A percentile compares a stretch with the other conserved stretches of the same genome.
Conservation (phyloP, 2,797 vertebrate species). For the Huso huso region DNA sequence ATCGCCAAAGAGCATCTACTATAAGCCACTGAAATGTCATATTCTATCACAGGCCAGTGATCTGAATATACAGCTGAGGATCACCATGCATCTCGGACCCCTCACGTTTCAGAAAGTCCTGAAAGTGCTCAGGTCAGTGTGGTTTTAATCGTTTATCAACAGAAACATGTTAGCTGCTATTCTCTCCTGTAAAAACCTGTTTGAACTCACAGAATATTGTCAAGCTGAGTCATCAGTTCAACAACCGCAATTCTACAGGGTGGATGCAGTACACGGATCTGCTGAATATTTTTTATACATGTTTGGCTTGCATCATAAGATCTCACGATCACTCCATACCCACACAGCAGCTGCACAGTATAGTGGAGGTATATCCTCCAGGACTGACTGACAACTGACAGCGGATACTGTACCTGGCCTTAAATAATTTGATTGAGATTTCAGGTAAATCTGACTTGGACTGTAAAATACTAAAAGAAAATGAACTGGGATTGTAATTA, state of each 20-base stretch:
- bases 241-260: too few species aligned
- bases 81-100: not conserved
- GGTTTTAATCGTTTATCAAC: too few species aligned
- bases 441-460: not conserved
- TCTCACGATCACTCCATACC: slow-evolving; percentile 27
- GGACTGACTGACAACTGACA: not conserved
- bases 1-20: not conserved
- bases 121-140: not conserved
- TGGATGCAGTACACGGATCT: slow-evolving; percentile 40
- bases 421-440: not conserved
- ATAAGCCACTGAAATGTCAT: not conserved
- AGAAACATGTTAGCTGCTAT: too few species aligned
- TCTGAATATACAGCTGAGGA: not conserved
- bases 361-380: slow-evolving; percentile 15
- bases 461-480: not conserved
- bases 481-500: not conserved
- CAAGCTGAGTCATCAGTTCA: too few species aligned
- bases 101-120: not conserved
- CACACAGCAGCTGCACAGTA: slow-evolving; percentile 33
- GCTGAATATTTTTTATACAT: slow-evolving; percentile 25
- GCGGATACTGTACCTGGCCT: not conserved
- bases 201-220: too few species aligned
- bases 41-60: not conserved
- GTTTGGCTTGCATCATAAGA: slow-evolving; percentile 18
- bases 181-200: too few species aligned